Evolutionary conservation across 2,797 vertebrate species (phyloP).

Genomic region (Chelonia mydas): DNA sequence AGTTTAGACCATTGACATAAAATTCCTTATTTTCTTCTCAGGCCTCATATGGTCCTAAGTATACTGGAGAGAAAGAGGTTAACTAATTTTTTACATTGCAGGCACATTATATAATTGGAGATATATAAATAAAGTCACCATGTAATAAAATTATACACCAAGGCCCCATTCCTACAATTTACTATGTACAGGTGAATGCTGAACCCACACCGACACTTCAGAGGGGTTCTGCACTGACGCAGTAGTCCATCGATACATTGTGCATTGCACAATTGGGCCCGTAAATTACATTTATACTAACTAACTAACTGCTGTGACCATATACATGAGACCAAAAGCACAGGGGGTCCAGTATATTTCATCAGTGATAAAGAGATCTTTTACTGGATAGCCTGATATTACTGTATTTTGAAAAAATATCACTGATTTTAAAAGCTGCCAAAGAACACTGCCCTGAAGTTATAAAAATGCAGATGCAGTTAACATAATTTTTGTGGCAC

Average conservation of each 20-base stretch:
- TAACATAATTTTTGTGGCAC: conserved; percentile 71
- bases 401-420: conserved; percentile 20
- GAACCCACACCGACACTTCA: neutral
- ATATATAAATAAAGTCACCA: neutral
- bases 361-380: neutral
- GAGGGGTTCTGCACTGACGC: neutral
- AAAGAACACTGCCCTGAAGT: conserved; percentile 49
- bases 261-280: neutral
- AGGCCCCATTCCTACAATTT: neutral
- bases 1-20: neutral
- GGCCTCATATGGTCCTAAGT: neutral
- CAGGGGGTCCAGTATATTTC: neutral
- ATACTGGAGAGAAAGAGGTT: neutral
- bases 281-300: neutral
- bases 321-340: neutral
- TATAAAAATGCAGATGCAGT: conserved; percentile 32
- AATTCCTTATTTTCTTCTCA: neutral
- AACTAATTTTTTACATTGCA: neutral
- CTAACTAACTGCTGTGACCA: neutral
- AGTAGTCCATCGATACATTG: neutral
- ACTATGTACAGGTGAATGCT: neutral
- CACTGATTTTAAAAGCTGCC: conserved; percentile 39
- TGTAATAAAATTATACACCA: neutral
- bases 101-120: neutral
- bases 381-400: neutral